Evolutionary conservation across 2,113 vertebrate genomes (phyloP).

Genomic region (Coryphaenoides rupestris): DNA sequence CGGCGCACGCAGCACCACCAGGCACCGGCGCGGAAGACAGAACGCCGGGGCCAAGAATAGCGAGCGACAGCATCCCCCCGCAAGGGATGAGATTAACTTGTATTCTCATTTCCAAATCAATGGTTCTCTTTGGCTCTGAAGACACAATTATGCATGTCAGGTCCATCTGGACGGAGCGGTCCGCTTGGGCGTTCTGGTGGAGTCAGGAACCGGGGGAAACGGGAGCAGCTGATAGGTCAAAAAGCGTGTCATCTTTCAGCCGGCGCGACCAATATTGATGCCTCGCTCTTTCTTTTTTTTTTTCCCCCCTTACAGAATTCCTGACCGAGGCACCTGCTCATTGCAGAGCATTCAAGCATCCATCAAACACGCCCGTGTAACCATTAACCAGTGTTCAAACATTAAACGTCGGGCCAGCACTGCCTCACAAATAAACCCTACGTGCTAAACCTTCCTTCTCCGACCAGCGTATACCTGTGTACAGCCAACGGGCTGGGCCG

Average conservation of each 20-base stretch:
- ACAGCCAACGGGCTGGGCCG: no score
- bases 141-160: conserved; percentile 25
- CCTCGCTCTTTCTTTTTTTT: background rate
- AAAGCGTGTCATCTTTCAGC: conserved; percentile 32
- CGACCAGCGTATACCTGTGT: no score
- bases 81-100: conserved; percentile 30
- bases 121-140: conserved; percentile 20
- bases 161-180: background rate
- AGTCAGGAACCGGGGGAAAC: conserved; percentile 22
- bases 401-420: no score
- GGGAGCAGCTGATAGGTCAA: conserved; percentile 32
- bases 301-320: conserved; percentile 25
- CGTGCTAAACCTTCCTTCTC: no score
- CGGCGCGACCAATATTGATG: conserved; percentile 13
- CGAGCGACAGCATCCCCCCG: conserved; percentile 17
- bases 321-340: conserved; percentile 5
- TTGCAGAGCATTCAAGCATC: conserved; percentile 21
- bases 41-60: conserved; percentile 11
- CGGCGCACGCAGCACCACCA: conserved; percentile 16
- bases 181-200: background rate
- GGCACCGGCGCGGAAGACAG: conserved; percentile 16
- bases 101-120: conserved; percentile 13
- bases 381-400: conserved; percentile 46
- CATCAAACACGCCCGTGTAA: conserved; percentile 25
- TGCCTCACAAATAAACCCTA: no score